Percentiles rank a stretch among this genome's conserved stretches.
These are phyloP conservation scores for Operophtera brumata DNA, from an alignment of 2,888 invertebrate genomes.

Conservation along the genomic window DNA sequence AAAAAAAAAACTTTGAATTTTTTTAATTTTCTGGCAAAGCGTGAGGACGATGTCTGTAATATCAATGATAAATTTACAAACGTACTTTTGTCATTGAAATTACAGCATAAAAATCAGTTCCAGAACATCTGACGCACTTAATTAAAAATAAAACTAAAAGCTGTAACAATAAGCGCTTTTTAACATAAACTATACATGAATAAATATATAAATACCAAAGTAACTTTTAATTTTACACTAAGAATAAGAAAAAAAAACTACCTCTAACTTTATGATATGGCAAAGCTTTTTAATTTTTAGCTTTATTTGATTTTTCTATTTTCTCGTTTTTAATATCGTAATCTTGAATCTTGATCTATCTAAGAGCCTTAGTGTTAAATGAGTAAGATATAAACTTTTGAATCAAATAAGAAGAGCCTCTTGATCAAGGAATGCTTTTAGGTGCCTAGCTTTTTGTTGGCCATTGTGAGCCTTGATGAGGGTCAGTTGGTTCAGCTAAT, in stretches of 20 bases:
- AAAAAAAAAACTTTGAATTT: slow-evolving; percentile 33
- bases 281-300: slow-evolving; percentile 26
- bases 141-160: slow-evolving; percentile 37
- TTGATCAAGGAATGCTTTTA: slow-evolving; percentile 44
- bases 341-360: slow-evolving; percentile 16
- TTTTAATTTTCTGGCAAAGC: slow-evolving; percentile 55
- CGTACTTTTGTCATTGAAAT: slow-evolving; percentile 48
- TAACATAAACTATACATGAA: slow-evolving; percentile 10
- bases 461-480: slow-evolving; percentile 51
- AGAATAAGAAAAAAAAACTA: slow-evolving; percentile 7
- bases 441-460: slow-evolving; percentile 45
- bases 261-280: slow-evolving; percentile 18
- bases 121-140: slow-evolving; percentile 75
- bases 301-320: slow-evolving; percentile 22
- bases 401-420: slow-evolving; percentile 39
- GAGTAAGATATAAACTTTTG: slow-evolving; percentile 36
- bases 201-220: background rate
- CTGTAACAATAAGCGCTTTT: slow-evolving; percentile 21
- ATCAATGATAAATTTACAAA: slow-evolving; percentile 54
- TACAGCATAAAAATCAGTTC: slow-evolving; percentile 55
- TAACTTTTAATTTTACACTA: background rate
- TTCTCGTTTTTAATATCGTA: slow-evolving; percentile 17
- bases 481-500: slow-evolving; percentile 48
- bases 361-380: slow-evolving; percentile 17
- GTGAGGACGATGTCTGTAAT: slow-evolving; percentile 64